Base-by-base conservation (phyloP, 1,140 invertebrate genomes). In the Sitophilus oryzae region DNA sequence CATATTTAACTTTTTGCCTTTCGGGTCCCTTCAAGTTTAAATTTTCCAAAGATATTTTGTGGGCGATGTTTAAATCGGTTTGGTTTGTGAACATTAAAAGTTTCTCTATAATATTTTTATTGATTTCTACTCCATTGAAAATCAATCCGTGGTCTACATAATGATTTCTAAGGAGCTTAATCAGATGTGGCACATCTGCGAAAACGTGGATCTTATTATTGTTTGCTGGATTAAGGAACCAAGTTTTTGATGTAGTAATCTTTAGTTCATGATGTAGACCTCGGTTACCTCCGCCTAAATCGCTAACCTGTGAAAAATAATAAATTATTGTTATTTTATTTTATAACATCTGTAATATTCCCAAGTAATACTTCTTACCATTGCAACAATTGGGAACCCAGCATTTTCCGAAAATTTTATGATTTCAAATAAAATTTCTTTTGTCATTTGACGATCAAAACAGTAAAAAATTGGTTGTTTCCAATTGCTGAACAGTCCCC, bases 21-120 rank as follows among this genome's bases (percentile, higher is more conserved):
- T 50, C 43, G 34, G 4, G 3, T 14, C 36, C n/a, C 16, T 37
- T 37, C n/a, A 37, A 11, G 16, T 6, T 37, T 37, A 37, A 37
- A 37, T 4, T 37, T 4, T 37, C n/a, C 18, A 46, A 60, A 47
- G 47, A 55, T 56, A 19, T 37, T 34, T 22, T 52, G 15, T 22
- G 0, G 21, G 1, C 20, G 22, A 5, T 37, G n/a, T 6, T 37
- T 37, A 37, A 15, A 15, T 37, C 36, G 16, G 11, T 37, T 14
- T 11, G 16, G 16, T 15, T 37, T 5, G n/a, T 37, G 36, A 37
- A 14, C 3, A 14, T 3, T 37, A 37, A 14, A n/a, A 37, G 36
- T n/a, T n/a, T n/a, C n/a, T 37, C 36, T 37, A 37, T 37, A n/a
- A 37, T 37, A 15, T 11, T 37, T 15, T 37, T 37, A n/a, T 37